Base-by-base conservation (phyloP, 1,140 invertebrate genomes). In the Meteorus sp. region DNA sequence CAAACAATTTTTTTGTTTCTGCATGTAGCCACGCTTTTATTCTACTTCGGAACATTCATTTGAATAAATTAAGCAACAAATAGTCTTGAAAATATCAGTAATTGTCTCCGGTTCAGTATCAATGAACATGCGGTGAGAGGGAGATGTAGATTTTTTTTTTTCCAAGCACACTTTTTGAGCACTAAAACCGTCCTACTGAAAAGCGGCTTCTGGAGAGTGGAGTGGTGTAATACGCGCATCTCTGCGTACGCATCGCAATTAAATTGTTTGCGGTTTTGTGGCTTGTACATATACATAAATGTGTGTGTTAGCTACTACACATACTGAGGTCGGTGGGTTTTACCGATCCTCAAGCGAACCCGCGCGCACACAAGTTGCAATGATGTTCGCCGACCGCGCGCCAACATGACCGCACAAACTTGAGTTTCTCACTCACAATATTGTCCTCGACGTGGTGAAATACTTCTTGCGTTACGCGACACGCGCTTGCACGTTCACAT, bases 381-480 rank as follows among this genome's bases (percentile, higher is more conserved):
- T 37, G 17, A 37, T 37, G 17, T 15, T 39, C 3, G 17, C 17
- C 3, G 1, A 15, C 5, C 13, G 6, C 13, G 17, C 0, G 33
- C 15, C 19, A 52, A 2, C 19, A 23, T 29, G 19, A 7, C 48
- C 31, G 25, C 33, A 23, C 4, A 5, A 39, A 8, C 31, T 37
- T 9, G 4, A 6, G 45, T 6, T 13, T 13, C 15, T 23, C 43
- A 54, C 25, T 13, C 19, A 17, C 41, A 37, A 19, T 47, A 15
- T 13, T 47, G 17, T 39, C 23, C 31, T 50, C 31, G 2, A 22
- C 44, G 7, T 20, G 20, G 45, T 61, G 59, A 47, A 60, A 60
- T 60, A 60, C 48, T 60, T 48, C 33, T 60, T 35, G 51, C 20
- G 29, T 48, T 56, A 39, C 41, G 47, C 47, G 56, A 58, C 56